phyloP scores from a whole-genome alignment of 2,888 invertebrate genomes.

The Agriopis leucophaearia region DNA sequence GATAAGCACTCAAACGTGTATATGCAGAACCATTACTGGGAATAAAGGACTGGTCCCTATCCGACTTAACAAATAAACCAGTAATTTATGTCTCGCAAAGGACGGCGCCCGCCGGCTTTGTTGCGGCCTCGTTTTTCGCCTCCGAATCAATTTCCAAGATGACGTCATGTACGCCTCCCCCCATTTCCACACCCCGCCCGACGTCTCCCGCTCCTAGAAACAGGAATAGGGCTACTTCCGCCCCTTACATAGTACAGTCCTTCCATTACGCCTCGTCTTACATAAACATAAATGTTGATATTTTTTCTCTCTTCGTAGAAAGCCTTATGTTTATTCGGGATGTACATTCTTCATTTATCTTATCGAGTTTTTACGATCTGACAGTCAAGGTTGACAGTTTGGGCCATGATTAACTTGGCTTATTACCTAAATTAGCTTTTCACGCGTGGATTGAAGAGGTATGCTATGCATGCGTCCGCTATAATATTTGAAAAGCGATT shows the following conservation, averaged over 20 bases:
- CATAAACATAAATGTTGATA: conserved; percentile 56
- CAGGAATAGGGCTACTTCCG: conserved; percentile 74
- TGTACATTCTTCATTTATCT: conserved; percentile 42
- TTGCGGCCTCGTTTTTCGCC: conserved; percentile 80
- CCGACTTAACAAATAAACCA: conserved; percentile 70
- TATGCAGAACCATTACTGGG: conserved; percentile 57
- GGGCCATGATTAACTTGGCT: conserved; percentile 38
- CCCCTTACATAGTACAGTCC: conserved; percentile 67
- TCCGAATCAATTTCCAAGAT: conserved; percentile 81
- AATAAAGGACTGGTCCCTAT: conserved; percentile 64
- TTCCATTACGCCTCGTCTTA: conserved; percentile 61
- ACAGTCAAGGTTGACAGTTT: conserved; percentile 40
- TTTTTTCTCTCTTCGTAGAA: conserved; percentile 50
- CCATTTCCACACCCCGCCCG: conserved; percentile 53
- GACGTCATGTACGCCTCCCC: conserved; percentile 71
- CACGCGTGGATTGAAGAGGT: conserved; percentile 13
- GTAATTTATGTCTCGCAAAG: conserved; percentile 76
- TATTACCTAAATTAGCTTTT: conserved; percentile 38
- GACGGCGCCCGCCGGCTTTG: conserved; percentile 73
- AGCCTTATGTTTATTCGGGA: conserved; percentile 44
- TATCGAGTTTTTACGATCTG: conserved; percentile 45
- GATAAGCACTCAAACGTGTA: conserved; percentile 59
- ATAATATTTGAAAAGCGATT: conserved; percentile 30
- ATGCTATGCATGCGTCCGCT: conserved; percentile 28
- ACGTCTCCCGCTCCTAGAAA: conserved; percentile 62